phyloP scores from a whole-genome alignment of 2,797 vertebrate genomes.

The Cetoscarus ocellatus region DNA sequence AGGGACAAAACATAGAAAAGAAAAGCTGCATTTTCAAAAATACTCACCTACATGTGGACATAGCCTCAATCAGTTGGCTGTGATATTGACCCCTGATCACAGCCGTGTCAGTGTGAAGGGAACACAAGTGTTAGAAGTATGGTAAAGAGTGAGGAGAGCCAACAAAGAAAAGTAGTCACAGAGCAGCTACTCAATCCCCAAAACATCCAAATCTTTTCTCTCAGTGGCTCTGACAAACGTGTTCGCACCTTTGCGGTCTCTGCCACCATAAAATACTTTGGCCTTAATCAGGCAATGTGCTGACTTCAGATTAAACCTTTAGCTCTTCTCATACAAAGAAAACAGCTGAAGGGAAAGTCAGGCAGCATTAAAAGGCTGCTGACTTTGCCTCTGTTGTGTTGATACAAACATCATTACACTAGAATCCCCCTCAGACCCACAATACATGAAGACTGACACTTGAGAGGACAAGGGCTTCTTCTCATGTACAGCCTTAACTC shows the following conservation, averaged over 20 bases:
- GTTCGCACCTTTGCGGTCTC: slow-evolving; percentile 39
- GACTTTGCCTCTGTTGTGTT: slow-evolving; percentile 47
- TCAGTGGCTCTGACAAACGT: slow-evolving; percentile 54
- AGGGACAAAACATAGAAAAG: no score
- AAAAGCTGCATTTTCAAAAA: no score
- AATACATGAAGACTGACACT: slow-evolving; percentile 34
- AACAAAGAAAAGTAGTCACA: no score
- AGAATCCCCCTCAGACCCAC: slow-evolving; percentile 8
- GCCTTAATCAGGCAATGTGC: slow-evolving; percentile 55
- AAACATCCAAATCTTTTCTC: slow-evolving; percentile 24
- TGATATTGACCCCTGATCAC: no score
- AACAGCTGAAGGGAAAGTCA: slow-evolving; percentile 52
- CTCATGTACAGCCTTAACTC: slow-evolving; percentile 17
- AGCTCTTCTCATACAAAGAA: slow-evolving; percentile 45
- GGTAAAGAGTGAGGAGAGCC: no score
- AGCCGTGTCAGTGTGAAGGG: no score
- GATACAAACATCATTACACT: slow-evolving; percentile 37
- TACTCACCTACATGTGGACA: no score
- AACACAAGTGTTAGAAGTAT: no score
- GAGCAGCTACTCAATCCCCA: no score
- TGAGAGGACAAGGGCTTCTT: slow-evolving; percentile 33
- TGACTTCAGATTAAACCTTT: slow-evolving; percentile 71
- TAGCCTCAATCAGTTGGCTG: no score
- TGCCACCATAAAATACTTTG: slow-evolving; percentile 49
- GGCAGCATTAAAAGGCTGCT: slow-evolving; percentile 55